Evolutionary conservation across 2,113 vertebrate genomes (phyloP).

Genomic region (Gymnocephalus cernua): DNA sequence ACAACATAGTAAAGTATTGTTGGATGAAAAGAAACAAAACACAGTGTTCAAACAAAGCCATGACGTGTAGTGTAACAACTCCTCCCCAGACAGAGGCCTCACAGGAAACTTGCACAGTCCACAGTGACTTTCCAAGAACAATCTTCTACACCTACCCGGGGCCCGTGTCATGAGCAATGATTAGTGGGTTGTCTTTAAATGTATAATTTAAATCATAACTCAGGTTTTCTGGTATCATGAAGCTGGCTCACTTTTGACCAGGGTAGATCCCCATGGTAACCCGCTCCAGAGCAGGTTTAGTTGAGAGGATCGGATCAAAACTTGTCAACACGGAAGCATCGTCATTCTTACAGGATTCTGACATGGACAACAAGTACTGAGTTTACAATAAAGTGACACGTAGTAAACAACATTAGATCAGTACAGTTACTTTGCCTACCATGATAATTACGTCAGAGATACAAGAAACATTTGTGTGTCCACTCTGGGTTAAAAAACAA

Average conservation of each 20-base stretch:
- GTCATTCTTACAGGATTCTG: not conserved
- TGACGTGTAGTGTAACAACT: constrained; percentile 32
- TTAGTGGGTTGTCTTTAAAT: not conserved
- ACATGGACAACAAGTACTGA: not conserved
- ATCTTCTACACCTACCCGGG: not conserved
- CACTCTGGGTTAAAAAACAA: not conserved
- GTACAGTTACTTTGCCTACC: not conserved
- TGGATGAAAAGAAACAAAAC: not conserved
- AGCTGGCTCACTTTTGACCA: not conserved
- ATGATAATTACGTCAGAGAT: not conserved
- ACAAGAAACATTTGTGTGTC: not conserved
- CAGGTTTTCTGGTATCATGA: constrained; percentile 5
- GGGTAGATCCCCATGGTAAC: not conserved
- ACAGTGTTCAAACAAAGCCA: constrained; percentile 9
- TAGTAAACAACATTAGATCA: not conserved
- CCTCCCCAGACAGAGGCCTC: constrained; percentile 33
- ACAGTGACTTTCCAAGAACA: not conserved
- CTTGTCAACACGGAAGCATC: not conserved
- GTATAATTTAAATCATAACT: not conserved
- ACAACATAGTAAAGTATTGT: not conserved
- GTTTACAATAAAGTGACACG: not conserved
- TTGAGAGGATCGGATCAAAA: not conserved
- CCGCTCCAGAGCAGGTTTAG: not conserved
- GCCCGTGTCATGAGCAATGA: not conserved
- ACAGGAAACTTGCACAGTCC: constrained; percentile 6